Percentiles rank a stretch among this genome's conserved stretches.
Evolutionary conservation across 2,113 vertebrate species (phyloP).

Genomic region (Campylomormyrus numenius): DNA sequence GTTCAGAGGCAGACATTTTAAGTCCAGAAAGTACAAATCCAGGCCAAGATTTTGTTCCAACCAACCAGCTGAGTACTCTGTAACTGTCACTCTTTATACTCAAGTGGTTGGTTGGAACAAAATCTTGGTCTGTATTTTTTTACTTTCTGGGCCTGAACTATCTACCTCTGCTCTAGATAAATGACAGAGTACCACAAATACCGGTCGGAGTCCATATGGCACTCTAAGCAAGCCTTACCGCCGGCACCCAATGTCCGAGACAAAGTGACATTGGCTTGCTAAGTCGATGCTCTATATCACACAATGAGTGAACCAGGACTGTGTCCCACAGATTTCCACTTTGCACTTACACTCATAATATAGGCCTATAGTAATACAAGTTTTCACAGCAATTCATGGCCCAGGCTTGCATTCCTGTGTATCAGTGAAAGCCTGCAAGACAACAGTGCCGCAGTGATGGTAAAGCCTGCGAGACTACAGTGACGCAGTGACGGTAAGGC

Average conservation of each 20-base stretch:
- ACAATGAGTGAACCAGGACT: background rate
- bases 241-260: background rate
- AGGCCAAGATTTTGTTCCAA: background rate
- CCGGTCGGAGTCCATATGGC: background rate
- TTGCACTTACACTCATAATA: constrained; percentile 13
- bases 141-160: background rate
- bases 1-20: background rate
- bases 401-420: background rate
- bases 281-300: background rate
- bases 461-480: background rate
- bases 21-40: background rate
- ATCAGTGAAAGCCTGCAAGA: constrained; percentile 25
- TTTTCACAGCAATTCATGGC: background rate
- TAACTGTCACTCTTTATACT: background rate
- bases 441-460: constrained; percentile 3
- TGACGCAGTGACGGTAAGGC: constrained; percentile 2
- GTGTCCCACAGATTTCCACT: background rate
- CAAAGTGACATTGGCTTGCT: background rate
- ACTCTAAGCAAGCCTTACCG: background rate
- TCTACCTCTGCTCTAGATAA: background rate
- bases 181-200: background rate
- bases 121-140: no score
- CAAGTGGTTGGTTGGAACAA: no score
- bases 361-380: background rate
- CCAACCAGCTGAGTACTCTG: background rate